Evolutionary conservation across 2,888 invertebrate species (phyloP), one percentile per base, ranked within the genome.

Genomic region (Sussaba pulchella): DNA sequence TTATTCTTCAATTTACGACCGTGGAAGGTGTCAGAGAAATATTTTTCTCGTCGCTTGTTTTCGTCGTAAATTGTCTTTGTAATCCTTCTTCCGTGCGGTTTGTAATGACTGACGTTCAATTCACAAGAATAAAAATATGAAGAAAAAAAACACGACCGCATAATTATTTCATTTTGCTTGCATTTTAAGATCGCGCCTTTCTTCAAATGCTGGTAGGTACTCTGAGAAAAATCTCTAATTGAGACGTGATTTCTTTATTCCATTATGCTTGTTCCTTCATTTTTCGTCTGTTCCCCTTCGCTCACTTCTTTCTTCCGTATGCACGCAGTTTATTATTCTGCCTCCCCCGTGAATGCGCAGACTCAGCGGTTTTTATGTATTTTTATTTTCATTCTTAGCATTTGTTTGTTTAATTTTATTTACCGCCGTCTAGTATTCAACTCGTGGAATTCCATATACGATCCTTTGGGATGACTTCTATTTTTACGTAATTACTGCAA

Each of bases 161-260:
- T 50, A 17, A 9, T 19, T 19, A 50, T 19, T 50, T 9, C 21
- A 19, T 50, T 50, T 19, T 17, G 9, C 24, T 21, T 52, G 3
- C 2, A 24, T 10, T n/a, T 4, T 1, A 14, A n/a, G n/a, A n/a
- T 24, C 52, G n/a, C 24, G 4, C 1, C 1, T 45, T 45, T 45
- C 2, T 1, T 45, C 4, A 12, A 19, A 19, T 50, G 24, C 31
- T 14, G 31, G 14, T 26, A 10, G 26, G 31, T 17, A 57, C 26
- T 31, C 31, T 26, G 9, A 10, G 31, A 14, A 31, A 31, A 57
- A 57, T 57, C 57, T 57, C 57, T 57, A 57, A 57, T 57, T 57
- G 57, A 6, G 57, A n/a, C 17, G 2, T 26, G 31, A 57, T 26
- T 57, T 57, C 14, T 17, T 31, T 31, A 57, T 26, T 8, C 31